Evolutionary conservation across 2,113 vertebrate genomes (phyloP).

Genomic region (Colinus virginianus): DNA sequence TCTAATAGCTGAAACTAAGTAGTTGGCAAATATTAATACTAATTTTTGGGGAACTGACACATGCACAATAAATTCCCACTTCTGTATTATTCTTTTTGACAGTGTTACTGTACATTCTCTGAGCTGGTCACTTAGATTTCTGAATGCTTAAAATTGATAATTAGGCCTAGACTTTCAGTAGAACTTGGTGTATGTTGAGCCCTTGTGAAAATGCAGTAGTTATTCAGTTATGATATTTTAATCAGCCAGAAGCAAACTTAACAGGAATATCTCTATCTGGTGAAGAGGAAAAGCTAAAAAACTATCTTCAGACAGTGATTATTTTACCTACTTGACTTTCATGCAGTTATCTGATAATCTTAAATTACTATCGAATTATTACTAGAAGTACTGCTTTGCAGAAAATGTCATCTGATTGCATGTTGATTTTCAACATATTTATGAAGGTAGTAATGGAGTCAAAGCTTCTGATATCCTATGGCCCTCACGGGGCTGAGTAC

Average conservation of each 20-base stretch:
- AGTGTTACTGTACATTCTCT: background rate
- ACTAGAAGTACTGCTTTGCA: background rate
- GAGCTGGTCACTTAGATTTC: background rate
- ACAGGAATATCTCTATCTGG: background rate
- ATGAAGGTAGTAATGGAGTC: background rate
- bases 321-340: background rate
- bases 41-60: background rate
- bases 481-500: background rate
- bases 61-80: background rate
- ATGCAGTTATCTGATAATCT: background rate
- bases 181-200: background rate
- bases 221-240: background rate
- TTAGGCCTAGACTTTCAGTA: background rate
- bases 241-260: background rate
- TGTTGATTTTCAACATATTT: background rate
- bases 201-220: background rate
- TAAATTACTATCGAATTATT: background rate
- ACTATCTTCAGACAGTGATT: background rate
- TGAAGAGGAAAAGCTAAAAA: background rate
- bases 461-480: background rate
- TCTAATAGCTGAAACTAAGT: background rate
- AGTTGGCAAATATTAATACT: background rate
- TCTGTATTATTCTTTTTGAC: background rate
- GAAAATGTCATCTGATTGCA: background rate
- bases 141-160: background rate